Evolutionary conservation across 2,888 invertebrate species (phyloP).

Genomic region (Xanthorhoe designata): DNA sequence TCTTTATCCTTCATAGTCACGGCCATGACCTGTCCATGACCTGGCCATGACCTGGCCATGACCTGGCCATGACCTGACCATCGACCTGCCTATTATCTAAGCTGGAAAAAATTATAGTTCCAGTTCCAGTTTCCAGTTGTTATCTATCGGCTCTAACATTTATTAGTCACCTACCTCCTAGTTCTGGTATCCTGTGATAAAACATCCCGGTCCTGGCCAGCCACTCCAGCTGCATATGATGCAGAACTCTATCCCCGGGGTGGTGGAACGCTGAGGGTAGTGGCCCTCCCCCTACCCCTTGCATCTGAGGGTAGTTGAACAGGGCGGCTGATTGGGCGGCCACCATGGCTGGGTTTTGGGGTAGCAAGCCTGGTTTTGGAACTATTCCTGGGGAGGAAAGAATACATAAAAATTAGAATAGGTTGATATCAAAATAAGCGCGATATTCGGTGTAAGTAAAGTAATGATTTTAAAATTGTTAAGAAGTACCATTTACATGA

Average conservation of each 20-base stretch:
- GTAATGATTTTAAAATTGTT: too few relatives aligned
- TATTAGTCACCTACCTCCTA: slow-evolving; percentile 86
- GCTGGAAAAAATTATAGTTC: too few relatives aligned
- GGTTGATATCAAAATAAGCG: too few relatives aligned
- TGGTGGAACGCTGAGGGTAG: slow-evolving; percentile 81
- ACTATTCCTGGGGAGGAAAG: slow-evolving; percentile 75
- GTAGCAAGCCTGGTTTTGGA: slow-evolving; percentile 87
- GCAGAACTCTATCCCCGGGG: slow-evolving; percentile 86
- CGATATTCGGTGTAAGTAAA: too few relatives aligned
- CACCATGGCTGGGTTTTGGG: slow-evolving; percentile 81
- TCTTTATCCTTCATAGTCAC: too few relatives aligned
- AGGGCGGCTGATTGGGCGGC: slow-evolving; percentile 80
- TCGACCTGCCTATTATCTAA: too few relatives aligned
- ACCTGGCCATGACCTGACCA: too few relatives aligned
- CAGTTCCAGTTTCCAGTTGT: too few relatives aligned
- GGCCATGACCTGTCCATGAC: too few relatives aligned
- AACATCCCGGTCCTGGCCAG: slow-evolving; percentile 96
- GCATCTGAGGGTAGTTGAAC: slow-evolving; percentile 74
- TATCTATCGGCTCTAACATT: too few relatives aligned
- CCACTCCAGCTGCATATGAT: slow-evolving; percentile 95
- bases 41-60: too few relatives aligned
- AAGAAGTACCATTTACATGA: too few relatives aligned
- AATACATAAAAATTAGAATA: neutral
- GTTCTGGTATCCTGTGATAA: slow-evolving; percentile 94
- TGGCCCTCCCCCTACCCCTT: slow-evolving; percentile 58